Conservation (phyloP, 2,797 vertebrate genomes). For the Syngnathus rostellatus region DNA sequence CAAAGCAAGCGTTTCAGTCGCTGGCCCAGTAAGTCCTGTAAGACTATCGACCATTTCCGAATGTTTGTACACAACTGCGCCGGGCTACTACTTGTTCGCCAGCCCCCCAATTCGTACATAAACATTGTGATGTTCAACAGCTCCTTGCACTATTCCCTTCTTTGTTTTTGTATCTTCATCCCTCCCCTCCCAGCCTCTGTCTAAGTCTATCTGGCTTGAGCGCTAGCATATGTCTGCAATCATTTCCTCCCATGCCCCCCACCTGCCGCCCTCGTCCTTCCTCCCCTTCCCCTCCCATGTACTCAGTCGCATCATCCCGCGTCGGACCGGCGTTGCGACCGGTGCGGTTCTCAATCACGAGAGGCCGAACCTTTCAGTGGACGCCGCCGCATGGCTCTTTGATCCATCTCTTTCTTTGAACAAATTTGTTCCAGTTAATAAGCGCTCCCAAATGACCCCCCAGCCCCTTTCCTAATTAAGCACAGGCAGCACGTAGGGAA, state of each 20-base stretch:
- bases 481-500: slow-evolving; percentile 97
- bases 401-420: slow-evolving; percentile 86
- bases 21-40: not conserved
- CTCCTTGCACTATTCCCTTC: slow-evolving; percentile 21
- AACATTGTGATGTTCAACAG: not conserved
- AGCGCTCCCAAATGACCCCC: slow-evolving; percentile 98
- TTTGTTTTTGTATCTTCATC: slow-evolving; percentile 60
- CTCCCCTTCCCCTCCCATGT: slow-evolving; percentile 21
- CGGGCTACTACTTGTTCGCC: not conserved
- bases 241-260: slow-evolving; percentile 85
- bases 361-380: slow-evolving; percentile 85
- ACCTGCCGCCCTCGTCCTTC: slow-evolving; percentile 66
- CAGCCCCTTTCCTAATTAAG: slow-evolving; percentile 86
- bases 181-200: slow-evolving; percentile 55
- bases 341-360: slow-evolving; percentile 97
- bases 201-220: slow-evolving; percentile 67
- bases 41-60: not conserved
- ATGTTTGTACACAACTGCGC: not conserved
- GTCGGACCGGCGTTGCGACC: slow-evolving; percentile 65
- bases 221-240: slow-evolving; percentile 92
- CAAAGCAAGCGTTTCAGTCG: no score
- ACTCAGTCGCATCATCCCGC: slow-evolving; percentile 46
- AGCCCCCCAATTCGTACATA: not conserved
- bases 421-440: slow-evolving; percentile 99
- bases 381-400: slow-evolving; percentile 50